Evolutionary conservation across 2,888 invertebrate genomes (phyloP), one percentile per base, ranked within the genome.

Genomic region (Trachelus troglodyta): DNA sequence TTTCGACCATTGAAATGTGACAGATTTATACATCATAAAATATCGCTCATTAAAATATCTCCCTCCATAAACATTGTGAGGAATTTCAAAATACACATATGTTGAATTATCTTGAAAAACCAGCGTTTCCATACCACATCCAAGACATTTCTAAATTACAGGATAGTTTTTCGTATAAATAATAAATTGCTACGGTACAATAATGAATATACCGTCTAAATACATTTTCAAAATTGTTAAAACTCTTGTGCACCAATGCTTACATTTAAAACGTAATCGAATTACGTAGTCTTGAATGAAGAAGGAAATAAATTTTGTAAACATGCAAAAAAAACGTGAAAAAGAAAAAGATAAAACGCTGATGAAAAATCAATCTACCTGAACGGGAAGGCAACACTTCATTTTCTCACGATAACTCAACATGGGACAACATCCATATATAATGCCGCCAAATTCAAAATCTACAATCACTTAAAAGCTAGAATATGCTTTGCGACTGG

Each of bases 1-100:
- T 69, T 80, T 80, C 76, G 76, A 81, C 76, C 56, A 74, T 78
- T 79, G 76, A 79, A 79, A 80, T 9, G 6, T 56, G 6, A 23
- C 23, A 23, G 56, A 56, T 56, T 56, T 23, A 23, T 56, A 56
- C 23, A 56, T 15, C 0, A 56, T 56, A 23, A 56, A 56, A 56
- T 56, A 56, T 23, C 56, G 56, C 56, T 56, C 56, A 56, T 56
- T 56, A 56, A 56, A 23, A 56, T 56, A 56, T 23, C 56, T 56
- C 6, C 23, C 56, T 56, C 56, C 56, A 1, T 56, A 56, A 9
- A 56, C 1, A 2, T 56, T 56, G 15, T 23, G 23, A 56, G 23
- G 2, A 56, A 56, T 9, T 23, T 23, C 6, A 56, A 56, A 56
- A 73, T 76, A 73, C 68, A 78, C 74, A 35, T 12, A 12, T 35